Evolutionary conservation across 2,888 invertebrate genomes (phyloP), one percentile per base, ranked within the genome.

Genomic region (Drosophila mimetica): DNA sequence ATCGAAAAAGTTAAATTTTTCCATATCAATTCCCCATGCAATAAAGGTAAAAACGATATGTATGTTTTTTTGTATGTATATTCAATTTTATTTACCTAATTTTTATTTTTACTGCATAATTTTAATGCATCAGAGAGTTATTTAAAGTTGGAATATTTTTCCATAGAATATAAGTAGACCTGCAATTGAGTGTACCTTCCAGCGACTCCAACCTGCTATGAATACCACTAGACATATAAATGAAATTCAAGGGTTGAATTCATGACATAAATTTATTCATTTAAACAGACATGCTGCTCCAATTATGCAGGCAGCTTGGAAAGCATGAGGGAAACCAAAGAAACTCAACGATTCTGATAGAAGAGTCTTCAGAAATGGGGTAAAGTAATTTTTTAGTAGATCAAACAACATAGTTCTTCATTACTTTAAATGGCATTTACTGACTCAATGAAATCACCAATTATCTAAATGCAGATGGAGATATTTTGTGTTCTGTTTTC

Each of bases 251-350:
- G 86, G 79, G 63, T 82, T 57, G 42, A 20, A 66, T 48, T 71
- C 86, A 64, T 41, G 60, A 41, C 58, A 63, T 63, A 82, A 74
- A 86, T 86, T 80, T 80, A 80, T 80, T 80, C 86, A 83, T 80
- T 80, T 69, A 55, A 44, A 58, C 75, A 86, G 87, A 86, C 87
- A 67, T 67, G 71, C 50, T 77, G 72, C 81, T 80, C 86, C 80
- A 86, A 80, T 80, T 80, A 86, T 80, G 84, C 84, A 76, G 63
- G 64, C 50, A 16, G 57, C 48, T 46, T 39, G 41, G 5, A 25
- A 14, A n/a, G 22, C 54, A 42, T 22, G 25, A 18, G 47, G 37
- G 37, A 25, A 51, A n/a, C 67, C 44, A 25, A 36, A 54, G 55
- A 36, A 48, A 47, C 5, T 34, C 34, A 37, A 37, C 37, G 14